These are phyloP conservation scores for Leucania comma DNA, from an alignment of 2,888 invertebrate genomes.

Conservation along the genomic window DNA sequence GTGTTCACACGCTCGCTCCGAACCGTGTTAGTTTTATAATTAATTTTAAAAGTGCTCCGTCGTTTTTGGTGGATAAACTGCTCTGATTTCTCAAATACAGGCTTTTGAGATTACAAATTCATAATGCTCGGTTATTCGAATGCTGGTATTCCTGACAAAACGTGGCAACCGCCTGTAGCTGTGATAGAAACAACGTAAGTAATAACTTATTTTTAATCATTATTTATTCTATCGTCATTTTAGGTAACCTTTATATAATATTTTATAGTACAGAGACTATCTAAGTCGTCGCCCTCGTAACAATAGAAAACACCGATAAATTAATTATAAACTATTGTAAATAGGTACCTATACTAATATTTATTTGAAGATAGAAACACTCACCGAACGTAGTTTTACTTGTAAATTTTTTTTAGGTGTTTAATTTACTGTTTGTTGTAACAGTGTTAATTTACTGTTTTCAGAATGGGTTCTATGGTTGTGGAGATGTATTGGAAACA, in stretches of 20 bases:
- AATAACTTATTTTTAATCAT: not conserved
- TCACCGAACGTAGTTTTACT: not conserved
- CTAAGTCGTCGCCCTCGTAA: no score
- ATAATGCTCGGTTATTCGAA: constrained; percentile 89
- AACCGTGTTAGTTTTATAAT: not conserved
- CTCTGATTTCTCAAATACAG: not conserved
- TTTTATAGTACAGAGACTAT: no score
- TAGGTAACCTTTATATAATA: no score
- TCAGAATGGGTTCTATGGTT: constrained; percentile 97
- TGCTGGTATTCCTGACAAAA: constrained; percentile 95
- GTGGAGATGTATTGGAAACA: constrained; percentile 99
- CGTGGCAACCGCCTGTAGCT: constrained; percentile 97
- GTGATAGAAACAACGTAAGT: constrained; percentile 96
- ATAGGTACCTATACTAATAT: no score
- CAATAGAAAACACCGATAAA: no score
- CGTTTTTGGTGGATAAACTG: not conserved
- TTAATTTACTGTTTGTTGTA: no score
- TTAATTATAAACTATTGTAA: no score
- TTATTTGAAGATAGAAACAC: not conserved
- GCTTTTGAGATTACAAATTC: not conserved
- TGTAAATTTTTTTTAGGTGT: not conserved
- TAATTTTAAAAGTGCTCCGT: not conserved
- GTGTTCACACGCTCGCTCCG: no score
- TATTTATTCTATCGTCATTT: no score
- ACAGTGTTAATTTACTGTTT: constrained; percentile 66